Conservation (phyloP, 1,140 invertebrate species). For the Halyomorpha halys region DNA sequence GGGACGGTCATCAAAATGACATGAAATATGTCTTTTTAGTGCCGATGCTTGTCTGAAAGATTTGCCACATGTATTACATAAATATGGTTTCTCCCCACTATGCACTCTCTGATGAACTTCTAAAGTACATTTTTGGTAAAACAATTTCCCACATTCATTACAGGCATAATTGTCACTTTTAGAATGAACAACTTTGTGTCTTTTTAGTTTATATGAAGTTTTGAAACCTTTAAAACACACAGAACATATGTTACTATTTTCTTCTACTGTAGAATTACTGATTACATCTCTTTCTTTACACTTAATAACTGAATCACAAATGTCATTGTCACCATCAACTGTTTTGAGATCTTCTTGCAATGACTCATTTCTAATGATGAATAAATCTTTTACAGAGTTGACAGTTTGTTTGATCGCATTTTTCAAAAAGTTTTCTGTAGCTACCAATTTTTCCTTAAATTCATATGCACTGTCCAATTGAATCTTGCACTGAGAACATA, state of each 20-base stretch:
- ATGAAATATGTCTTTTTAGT: constrained; percentile 29
- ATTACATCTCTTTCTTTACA: too few species aligned
- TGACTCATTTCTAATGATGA: too few species aligned
- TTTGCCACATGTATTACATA: constrained; percentile 30
- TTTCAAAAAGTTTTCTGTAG: too few species aligned
- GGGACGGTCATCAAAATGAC: constrained; percentile 34
- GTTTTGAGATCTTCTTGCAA: too few species aligned
- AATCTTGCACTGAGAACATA: too few species aligned
- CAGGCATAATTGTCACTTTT: constrained; percentile 35
- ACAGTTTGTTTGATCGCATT: too few species aligned
- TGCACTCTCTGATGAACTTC: constrained; percentile 39
- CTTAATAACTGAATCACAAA: too few species aligned
- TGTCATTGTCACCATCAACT: too few species aligned
- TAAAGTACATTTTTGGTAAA: constrained; percentile 31
- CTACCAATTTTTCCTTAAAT: too few species aligned
- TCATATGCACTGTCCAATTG: too few species aligned
- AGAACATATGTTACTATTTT: background rate
- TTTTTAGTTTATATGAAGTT: background rate
- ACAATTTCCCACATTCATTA: constrained; percentile 36
- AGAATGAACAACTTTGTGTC: background rate
- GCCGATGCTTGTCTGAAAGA: constrained; percentile 26
- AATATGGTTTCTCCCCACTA: constrained; percentile 37
- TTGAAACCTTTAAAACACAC: background rate
- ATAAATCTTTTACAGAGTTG: too few species aligned
- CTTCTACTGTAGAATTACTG: too few species aligned